Evolutionary conservation across 2,888 invertebrate species (phyloP), one percentile per base, ranked within the genome.

Genomic region (Dioctria linearis): DNA sequence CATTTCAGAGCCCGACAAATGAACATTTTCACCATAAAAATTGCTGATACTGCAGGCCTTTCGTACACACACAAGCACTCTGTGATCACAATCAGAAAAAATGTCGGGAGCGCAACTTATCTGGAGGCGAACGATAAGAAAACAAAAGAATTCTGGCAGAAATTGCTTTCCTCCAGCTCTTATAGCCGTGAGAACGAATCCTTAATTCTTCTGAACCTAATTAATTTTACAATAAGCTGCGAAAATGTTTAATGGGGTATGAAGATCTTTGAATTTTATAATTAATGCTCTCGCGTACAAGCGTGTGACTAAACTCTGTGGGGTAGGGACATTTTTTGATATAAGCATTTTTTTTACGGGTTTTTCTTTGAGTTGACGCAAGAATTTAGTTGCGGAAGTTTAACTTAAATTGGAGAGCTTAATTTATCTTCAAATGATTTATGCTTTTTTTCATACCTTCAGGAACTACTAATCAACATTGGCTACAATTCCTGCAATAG

Each of bases 191-290:
- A 54, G 54, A 54, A 54, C 11, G 11, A 54, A 54, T 54, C 11
- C 54, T 54, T n/a, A 54, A 54, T 54, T 54, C 25, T 25, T 25
- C 54, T 54, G 54, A n/a, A 54, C 11, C 54, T 54, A 54, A 54
- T 54, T 54, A 54, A 54, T 54, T 54, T 54, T n/a, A 54, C 54
- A 54, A 54, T 54, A 54, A 54, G 54, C 54, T 6, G 54, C 54
- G 54, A 54, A 54, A 54, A 54, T 54, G 54, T 8, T 54, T 54
- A 54, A 54, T 54, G 54, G 54, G 11, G 54, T 11, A 54, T 54
- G 54, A 54, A 54, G 54, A 54, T 54, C 11, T 54, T 54, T 54
- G 54, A 54, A 54, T 54, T 54, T 54, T 54, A 54, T 11, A n/a
- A 54, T 54, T 11, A 54, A 54, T 54, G 54, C 54, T 25, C 54